Evolutionary conservation across 2,888 invertebrate species (phyloP), one percentile per base, ranked within the genome.

Genomic region (Capitulum mitella): DNA sequence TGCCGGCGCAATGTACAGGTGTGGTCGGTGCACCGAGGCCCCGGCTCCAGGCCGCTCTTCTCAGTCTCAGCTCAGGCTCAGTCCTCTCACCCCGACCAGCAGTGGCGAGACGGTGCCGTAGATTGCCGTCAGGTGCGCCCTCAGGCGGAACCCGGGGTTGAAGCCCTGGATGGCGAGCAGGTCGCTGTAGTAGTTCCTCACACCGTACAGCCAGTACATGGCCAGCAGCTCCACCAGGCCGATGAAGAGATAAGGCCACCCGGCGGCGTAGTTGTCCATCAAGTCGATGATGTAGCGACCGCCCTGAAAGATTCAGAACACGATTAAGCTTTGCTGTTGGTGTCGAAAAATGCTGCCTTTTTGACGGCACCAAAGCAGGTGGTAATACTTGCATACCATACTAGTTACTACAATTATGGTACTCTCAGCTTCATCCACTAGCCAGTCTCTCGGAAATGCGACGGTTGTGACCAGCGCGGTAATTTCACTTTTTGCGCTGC

Each of bases 231-330:
- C 89, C 46, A 89, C 89, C 82, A 94, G 84, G n/a, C 87, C 88
- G 79, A 89, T 87, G 79, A 88, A 78, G 70, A 95, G 86, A 87
- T 94, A 95, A 0, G 94, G 94, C 84, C 97, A 98, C 0, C 97
- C 97, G 0, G 98, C 98, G 0, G 97, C 97, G 84, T 97, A 98
- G 82, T 94, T 89, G 86, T 98, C 97, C 84, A 98, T 87, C 78
- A 98, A 89, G 85, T 95, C 95, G 86, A 98, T 97, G 86, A 98
- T 95, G 85, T 97, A 96, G 85, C 97, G 96, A 1, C 83, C 83
- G 78, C 82, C 81, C 82, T 82, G 83, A 29, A 58, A 29, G 8
- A n/a, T n/a, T n/a, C n/a, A n/a, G n/a, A n/a, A n/a, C n/a, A n/a
- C n/a, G n/a, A n/a, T n/a, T n/a, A n/a, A n/a, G n/a, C n/a, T n/a